A percentile compares a stretch with the other conserved stretches of the same genome.
These are phyloP conservation scores for Lasioglossum albipes DNA, from an alignment of 1,140 invertebrate species.

Conservation along the genomic window DNA sequence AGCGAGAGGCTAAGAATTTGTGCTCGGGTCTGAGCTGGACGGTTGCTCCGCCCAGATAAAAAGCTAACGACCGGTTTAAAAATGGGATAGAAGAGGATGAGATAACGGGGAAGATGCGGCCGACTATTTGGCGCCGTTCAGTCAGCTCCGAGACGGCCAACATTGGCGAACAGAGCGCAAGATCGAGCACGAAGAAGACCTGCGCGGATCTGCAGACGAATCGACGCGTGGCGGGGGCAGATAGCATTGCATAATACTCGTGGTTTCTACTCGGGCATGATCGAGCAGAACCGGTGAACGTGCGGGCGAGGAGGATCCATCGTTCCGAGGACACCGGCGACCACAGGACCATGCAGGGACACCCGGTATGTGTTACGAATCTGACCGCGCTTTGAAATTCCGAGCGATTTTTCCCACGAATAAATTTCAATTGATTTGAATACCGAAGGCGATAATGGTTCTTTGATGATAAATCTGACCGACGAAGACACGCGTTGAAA, in stretches of 20 bases:
- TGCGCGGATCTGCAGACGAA: slow-evolving; percentile 5
- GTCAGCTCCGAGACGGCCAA: background rate
- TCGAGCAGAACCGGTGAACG: background rate
- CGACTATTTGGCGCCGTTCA: background rate
- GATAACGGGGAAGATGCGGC: background rate
- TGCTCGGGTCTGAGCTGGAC: background rate
- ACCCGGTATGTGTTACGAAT: slow-evolving; percentile 6
- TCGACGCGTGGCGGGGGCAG: background rate
- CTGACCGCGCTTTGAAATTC: background rate
- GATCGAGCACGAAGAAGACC: background rate
- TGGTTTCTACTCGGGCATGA: background rate
- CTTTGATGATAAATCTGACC: too few species aligned
- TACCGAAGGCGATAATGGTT: too few species aligned
- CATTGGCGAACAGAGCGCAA: background rate
- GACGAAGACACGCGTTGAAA: too few species aligned
- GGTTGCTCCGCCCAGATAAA: background rate
- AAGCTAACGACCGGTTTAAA: background rate
- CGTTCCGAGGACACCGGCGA: background rate
- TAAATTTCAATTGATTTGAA: too few species aligned
- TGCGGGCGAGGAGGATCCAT: background rate
- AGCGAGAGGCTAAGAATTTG: too few species aligned
- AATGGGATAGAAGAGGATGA: background rate
- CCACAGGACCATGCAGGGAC: slow-evolving; percentile 26
- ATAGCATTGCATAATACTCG: slow-evolving; percentile 25
- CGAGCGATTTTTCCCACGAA: background rate